Evolutionary conservation across 2,888 invertebrate genomes (phyloP).

Genomic region (Drosophila incognita): DNA sequence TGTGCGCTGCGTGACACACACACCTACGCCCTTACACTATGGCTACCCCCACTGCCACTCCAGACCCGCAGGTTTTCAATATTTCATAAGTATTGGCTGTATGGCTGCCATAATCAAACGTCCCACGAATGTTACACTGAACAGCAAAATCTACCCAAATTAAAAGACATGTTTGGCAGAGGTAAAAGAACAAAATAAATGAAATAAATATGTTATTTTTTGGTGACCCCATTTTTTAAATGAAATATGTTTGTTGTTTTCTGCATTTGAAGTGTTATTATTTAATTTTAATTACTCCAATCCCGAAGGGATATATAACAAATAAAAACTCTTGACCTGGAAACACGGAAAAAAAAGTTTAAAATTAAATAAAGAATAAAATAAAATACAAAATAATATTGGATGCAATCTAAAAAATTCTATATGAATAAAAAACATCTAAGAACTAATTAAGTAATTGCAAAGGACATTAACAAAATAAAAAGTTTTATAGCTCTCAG

Average conservation of each 20-base stretch:
- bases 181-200: neutral
- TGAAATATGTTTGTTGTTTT: neutral
- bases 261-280: neutral
- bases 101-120: constrained; percentile 67
- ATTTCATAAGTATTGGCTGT: constrained; percentile 76
- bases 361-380: neutral
- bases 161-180: neutral
- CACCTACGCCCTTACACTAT: constrained; percentile 31
- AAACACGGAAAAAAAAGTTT: accelerated
- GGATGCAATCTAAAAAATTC: neutral
- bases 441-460: neutral
- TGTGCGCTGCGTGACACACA: constrained; percentile 47
- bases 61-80: constrained; percentile 71
- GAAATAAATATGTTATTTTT: neutral
- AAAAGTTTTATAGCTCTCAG: neutral
- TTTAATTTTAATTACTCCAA: neutral
- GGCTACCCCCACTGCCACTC: constrained; percentile 21
- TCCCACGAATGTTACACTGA: constrained; percentile 57
- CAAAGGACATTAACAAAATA: neutral
- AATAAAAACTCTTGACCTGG: neutral
- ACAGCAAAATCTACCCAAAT: constrained; percentile 23
- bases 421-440: neutral
- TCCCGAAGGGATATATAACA: neutral
- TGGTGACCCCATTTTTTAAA: neutral
- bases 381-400: neutral